Base-by-base conservation (phyloP, 1,140 invertebrate genomes). In the Penaeus vannamei region DNA sequence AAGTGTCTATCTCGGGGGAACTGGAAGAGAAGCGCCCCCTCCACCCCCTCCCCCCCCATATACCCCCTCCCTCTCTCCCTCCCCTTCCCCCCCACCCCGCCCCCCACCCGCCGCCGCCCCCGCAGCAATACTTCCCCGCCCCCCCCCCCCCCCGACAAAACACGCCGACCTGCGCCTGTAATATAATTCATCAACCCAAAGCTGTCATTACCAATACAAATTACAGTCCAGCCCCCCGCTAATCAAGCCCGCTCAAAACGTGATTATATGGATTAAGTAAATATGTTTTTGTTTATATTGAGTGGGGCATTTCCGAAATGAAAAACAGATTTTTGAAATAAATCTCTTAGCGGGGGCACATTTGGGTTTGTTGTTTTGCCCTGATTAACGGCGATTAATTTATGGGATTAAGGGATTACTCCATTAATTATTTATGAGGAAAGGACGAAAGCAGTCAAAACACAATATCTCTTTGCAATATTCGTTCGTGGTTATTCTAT, bases 271-370 rank as follows among this genome's bases (percentile, higher is more conserved):
- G 86, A 87, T 87, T 87, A 87, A 64, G 79, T 87, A 87, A 87
- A 87, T 87, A 87, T 87, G 86, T 87, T 87, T 87, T 87, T 87
- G 86, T 87, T 87, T 83, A 82, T 87, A 87, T 87, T 81, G 86
- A 87, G 86, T 87, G 86, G 79, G 62, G 62, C 46, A 64, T 87
- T 62, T 62, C 36, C 60, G 81, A 80, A 86, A 80, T 66, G 60
- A 86, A 86, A 86, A 86, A 66, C 77, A 66, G 77, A 72, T 62
- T 62, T 86, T 86, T 86, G 86, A 81, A 42, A 46, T 62, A 87
- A 87, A 87, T 82, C 86, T 82, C 79, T 64, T 81, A 62, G 83
- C 83, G 86, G 83, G 86, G 29, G 86, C 83, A 53, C 86, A 87
- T 87, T 87, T 87, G 46, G 36, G 64, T 12, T 72, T 72, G 62